Percentiles rank a stretch among this genome's conserved stretches.
Conservation (phyloP, 2,888 invertebrate species). For the Sycophila texana region DNA sequence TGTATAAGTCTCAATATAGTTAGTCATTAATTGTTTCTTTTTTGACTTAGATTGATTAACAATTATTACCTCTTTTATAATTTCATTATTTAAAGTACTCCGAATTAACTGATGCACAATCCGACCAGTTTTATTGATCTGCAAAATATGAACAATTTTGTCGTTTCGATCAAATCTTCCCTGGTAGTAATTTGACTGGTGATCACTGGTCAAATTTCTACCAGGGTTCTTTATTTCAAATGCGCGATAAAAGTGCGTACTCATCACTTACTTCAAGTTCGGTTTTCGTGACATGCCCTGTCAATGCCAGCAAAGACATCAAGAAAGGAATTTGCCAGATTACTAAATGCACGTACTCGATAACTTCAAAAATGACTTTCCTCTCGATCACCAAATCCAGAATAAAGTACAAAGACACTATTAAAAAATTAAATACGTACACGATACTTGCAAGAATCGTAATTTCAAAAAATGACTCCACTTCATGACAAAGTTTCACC, state of each 20-base stretch:
- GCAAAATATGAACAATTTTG: not conserved
- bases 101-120: constrained; percentile 38
- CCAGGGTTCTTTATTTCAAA: no score
- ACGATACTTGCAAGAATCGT: constrained; percentile 8
- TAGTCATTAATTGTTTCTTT: not conserved
- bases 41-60: no score
- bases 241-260: no score
- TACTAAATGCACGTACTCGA: constrained; percentile 22
- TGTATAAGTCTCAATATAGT: not conserved
- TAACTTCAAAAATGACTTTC: not conserved
- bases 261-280: constrained; percentile 21
- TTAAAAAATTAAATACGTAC: constrained; percentile 17
- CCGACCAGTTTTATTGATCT: constrained; percentile 39
- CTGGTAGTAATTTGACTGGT: no score
- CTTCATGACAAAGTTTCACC: constrained; percentile 12
- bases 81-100: constrained; percentile 13
- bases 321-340: constrained; percentile 4
- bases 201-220: no score
- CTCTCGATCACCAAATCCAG: constrained; percentile 22
- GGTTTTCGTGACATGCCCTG: constrained; percentile 20
- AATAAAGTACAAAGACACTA: constrained; percentile 23
- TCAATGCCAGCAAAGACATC: constrained; percentile 1
- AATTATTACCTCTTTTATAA: constrained; percentile 30
- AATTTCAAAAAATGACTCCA: constrained; percentile 26
- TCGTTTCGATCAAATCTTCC: no score